Base-by-base conservation (phyloP, 2,797 vertebrate genomes). In the Chiloscyllium punctatum region DNA sequence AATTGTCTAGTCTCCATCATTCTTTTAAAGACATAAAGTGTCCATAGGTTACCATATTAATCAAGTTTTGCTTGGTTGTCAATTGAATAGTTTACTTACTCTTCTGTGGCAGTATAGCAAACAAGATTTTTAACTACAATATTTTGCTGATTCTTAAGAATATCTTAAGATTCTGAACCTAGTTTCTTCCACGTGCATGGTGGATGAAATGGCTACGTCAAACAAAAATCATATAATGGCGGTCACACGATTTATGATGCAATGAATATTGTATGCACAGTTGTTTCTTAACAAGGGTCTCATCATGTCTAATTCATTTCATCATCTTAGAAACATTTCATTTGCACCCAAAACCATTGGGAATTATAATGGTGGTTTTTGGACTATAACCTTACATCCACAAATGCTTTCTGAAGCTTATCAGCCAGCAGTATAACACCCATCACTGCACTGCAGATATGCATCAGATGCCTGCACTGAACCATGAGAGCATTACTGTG, bases 211-310 rank as follows among this genome's bases (percentile, higher is more conserved):
- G n/a, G 62, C 90, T 92, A 33, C 87, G 33, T 66, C 33, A 92
- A 66, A 15, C 16, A 30, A 9, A 51, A 92, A 92, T 92, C 90
- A 92, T 68, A 7, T 23, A 92, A 68, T 91, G 88, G 21, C n/a
- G 9, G 37, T 62, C 53, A 92, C n/a, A 16, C 5, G 23, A 92
- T 68, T 92, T 62, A n/a, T 68, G 62, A 37, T 92, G 62, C n/a
- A 68, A 92, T 92, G 90, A 92, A 92, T 92, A 92, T 92, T 66
- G 33, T 92, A 68, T 92, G 90, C 18, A 66, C 57, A 53, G n/a
- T 92, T 92, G 53, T 62, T 92, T 21, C 62, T 66, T 68, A 68
- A n/a, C 90, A 62, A 92, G 33, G 8, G 51, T 68, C 90, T 57
- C 68, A n/a, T 68, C 90, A 68, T 62, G 62, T 15, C 90, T 92